Percentiles rank a stretch among this genome's conserved stretches.
Conservation (phyloP, 2,113 vertebrate genomes). For the Zosterops hypoxanthus region DNA sequence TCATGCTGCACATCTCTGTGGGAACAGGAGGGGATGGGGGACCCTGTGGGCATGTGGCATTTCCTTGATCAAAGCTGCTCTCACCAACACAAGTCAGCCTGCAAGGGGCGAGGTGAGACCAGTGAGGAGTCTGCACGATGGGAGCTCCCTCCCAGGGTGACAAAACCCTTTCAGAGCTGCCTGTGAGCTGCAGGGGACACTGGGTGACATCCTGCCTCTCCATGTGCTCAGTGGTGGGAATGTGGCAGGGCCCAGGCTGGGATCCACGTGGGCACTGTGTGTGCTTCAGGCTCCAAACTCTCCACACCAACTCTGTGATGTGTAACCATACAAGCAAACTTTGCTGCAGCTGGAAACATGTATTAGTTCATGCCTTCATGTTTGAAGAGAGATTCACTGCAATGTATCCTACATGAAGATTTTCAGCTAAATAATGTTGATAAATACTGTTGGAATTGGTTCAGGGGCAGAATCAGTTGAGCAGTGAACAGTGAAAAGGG, state of each 20-base stretch:
- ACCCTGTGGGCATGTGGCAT: accelerated
- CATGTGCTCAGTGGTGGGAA: background rate
- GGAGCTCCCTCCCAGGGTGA: background rate
- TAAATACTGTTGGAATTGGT: constrained; percentile 21
- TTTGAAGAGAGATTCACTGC: background rate
- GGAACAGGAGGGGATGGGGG: background rate
- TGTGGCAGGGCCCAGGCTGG: background rate
- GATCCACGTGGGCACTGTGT: accelerated
- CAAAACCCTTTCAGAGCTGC: background rate
- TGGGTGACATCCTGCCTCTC: accelerated
- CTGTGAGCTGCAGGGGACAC: accelerated
- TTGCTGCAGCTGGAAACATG: background rate
- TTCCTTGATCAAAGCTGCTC: background rate
- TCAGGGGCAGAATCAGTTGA: constrained; percentile 41
- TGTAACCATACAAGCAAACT: background rate
- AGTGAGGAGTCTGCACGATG: accelerated
- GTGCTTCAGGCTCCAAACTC: background rate
- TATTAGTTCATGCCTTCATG: background rate
- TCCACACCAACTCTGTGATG: background rate
- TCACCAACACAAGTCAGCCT: accelerated
- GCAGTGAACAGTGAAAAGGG: constrained; percentile 44
- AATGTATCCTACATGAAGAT: background rate
- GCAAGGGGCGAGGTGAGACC: accelerated
- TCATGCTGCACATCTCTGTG: accelerated
- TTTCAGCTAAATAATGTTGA: constrained; percentile 14